Conservation (phyloP, 2,113 vertebrate species). For the Plectropomus leopardus region DNA sequence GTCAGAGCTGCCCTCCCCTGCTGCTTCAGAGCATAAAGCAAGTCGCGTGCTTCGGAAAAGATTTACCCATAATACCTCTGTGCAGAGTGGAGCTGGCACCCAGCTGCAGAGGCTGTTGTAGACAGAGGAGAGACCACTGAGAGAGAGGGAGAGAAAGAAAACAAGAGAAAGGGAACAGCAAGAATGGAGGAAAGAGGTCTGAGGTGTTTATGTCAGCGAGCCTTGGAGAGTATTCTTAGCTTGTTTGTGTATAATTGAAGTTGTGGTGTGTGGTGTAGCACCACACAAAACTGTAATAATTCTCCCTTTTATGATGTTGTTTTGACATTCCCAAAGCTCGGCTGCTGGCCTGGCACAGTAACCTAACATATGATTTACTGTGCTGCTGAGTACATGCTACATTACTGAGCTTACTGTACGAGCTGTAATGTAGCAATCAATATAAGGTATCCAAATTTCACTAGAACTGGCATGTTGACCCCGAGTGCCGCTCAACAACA, state of each 20-base stretch:
- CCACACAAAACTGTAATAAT: constrained; percentile 79
- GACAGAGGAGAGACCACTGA: constrained; percentile 33
- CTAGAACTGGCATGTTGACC: constrained; percentile 1
- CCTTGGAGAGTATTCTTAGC: constrained; percentile 77
- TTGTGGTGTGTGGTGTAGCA: constrained; percentile 68
- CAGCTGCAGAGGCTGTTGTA: constrained; percentile 56
- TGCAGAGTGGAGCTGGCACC: constrained; percentile 55
- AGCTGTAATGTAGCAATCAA: constrained; percentile 36
- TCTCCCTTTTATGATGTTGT: constrained; percentile 77
- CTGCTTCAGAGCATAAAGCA: constrained; percentile 48
- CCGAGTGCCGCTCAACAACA: neutral
- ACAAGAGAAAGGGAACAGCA: constrained; percentile 49
- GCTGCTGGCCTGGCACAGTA: constrained; percentile 66
- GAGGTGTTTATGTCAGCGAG: constrained; percentile 79
- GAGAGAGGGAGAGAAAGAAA: constrained; percentile 34
- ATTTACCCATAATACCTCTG: constrained; percentile 67
- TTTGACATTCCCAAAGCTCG: constrained; percentile 72
- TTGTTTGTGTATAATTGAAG: constrained; percentile 84
- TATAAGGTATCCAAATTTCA: neutral
- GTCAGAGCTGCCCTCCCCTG: constrained; percentile 20
- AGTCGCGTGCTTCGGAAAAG: constrained; percentile 58
- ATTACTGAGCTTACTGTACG: constrained; percentile 38
- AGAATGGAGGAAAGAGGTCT: constrained; percentile 51
- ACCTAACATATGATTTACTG: constrained; percentile 62
- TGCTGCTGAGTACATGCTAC: constrained; percentile 37